Evolutionary conservation across 1,140 invertebrate species (phyloP).

Genomic region (Caerostris extrusa): DNA sequence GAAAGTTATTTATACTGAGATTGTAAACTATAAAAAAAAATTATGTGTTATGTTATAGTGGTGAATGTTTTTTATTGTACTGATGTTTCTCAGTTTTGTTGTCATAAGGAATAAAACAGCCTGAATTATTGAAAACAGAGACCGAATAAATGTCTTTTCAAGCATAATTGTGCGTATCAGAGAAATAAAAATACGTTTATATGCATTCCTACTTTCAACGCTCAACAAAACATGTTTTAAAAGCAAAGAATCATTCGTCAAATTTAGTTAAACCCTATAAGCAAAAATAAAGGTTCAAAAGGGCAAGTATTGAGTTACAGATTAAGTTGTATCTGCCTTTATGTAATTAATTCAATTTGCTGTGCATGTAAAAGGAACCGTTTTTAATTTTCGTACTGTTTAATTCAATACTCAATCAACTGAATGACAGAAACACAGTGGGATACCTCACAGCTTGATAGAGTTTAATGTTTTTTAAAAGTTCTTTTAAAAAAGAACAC

Average conservation of each 20-base stretch:
- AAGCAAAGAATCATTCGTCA: no score
- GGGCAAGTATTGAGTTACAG: not conserved
- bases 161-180: no score
- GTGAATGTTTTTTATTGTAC: no score
- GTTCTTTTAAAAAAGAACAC: not conserved
- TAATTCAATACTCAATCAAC: conserved; percentile 13
- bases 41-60: no score
- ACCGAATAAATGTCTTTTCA: no score
- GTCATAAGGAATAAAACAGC: no score
- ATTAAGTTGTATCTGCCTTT: not conserved
- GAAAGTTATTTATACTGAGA: no score
- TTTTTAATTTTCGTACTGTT: conserved; percentile 23
- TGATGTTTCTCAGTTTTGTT: no score
- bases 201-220: not conserved
- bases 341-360: conserved; percentile 2
- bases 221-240: no score
- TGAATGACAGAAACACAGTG: conserved; percentile 17
- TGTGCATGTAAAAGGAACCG: not conserved
- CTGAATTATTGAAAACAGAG: no score
- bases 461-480: not conserved
- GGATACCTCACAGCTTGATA: conserved; percentile 41
- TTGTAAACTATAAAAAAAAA: no score
- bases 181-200: not conserved
- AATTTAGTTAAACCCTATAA: not conserved
- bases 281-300: not conserved